Conservation (phyloP, 2,797 vertebrate genomes). For the Chelon labrosus region DNA sequence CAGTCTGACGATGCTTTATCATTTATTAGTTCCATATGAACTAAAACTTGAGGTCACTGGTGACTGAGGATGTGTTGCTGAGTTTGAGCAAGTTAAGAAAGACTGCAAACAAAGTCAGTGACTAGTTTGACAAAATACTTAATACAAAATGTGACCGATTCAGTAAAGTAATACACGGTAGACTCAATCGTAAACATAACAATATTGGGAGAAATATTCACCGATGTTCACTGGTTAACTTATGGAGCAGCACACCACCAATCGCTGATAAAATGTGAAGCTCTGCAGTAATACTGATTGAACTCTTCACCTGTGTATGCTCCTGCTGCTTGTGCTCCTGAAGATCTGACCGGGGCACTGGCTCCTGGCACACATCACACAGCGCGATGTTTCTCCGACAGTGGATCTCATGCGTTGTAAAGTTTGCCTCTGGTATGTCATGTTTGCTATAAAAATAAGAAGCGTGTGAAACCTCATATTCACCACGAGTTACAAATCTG, state of each 20-base stretch:
- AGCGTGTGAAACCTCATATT: not conserved
- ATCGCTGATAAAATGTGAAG: not conserved
- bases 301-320: conserved; percentile 87
- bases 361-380: conserved; percentile 91
- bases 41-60: not conserved
- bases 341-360: conserved; percentile 90
- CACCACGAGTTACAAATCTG: not conserved
- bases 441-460: conserved; percentile 86
- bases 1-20: not conserved
- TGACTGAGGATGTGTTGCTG: not conserved
- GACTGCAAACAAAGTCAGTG: not conserved
- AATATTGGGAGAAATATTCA: not conserved
- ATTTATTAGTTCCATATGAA: not conserved
- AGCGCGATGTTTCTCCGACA: conserved; percentile 93
- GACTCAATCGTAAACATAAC: too few species aligned
- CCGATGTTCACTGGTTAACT: not conserved
- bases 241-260: not conserved
- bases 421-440: conserved; percentile 93
- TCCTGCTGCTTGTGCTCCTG: conserved; percentile 90
- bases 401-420: conserved; percentile 97
- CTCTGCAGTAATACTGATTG: not conserved
- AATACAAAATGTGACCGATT: not conserved
- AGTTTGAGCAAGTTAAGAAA: not conserved
- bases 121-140: too few species aligned
- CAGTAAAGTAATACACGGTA: too few species aligned